phyloP scores from a whole-genome alignment of 2,888 invertebrate species.

The Minunthozetes semirufus region DNA sequence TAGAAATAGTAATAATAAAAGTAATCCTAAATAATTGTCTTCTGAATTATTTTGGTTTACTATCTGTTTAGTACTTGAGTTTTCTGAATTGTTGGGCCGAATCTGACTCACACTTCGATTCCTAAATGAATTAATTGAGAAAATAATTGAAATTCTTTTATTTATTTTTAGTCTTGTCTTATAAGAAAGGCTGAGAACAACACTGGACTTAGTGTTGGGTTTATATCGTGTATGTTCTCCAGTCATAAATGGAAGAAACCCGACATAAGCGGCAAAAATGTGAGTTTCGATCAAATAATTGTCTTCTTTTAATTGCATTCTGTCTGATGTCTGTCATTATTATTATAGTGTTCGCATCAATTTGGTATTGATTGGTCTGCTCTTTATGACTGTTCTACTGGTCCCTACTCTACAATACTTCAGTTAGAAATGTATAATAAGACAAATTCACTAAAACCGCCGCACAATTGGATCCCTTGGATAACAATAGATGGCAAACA shows the following conservation, averaged over 20 bases:
- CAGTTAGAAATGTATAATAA: slow-evolving; percentile 9
- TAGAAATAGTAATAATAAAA: no score
- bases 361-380: not conserved
- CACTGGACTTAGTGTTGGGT: not conserved
- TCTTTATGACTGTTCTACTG: not conserved
- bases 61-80: no score
- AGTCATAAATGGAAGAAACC: not conserved
- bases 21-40: no score
- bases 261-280: not conserved
- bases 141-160: not conserved
- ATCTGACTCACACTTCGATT: no score
- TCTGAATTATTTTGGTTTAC: no score
- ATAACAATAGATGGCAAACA: not conserved
- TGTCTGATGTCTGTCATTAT: not conserved
- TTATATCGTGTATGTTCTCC: slow-evolving; percentile 4
- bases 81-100: no score
- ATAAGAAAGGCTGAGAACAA: not conserved
- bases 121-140: not conserved
- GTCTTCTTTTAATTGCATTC: not conserved
- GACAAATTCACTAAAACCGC: not conserved
- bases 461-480: slow-evolving; percentile 4
- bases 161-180: not conserved
- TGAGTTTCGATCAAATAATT: not conserved
- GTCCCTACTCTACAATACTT: not conserved
- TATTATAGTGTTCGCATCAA: not conserved